Percentiles rank a stretch among this genome's conserved stretches.
These are phyloP conservation scores for Epiblema foenella DNA, from an alignment of 2,888 invertebrate species.

Conservation along the genomic window DNA sequence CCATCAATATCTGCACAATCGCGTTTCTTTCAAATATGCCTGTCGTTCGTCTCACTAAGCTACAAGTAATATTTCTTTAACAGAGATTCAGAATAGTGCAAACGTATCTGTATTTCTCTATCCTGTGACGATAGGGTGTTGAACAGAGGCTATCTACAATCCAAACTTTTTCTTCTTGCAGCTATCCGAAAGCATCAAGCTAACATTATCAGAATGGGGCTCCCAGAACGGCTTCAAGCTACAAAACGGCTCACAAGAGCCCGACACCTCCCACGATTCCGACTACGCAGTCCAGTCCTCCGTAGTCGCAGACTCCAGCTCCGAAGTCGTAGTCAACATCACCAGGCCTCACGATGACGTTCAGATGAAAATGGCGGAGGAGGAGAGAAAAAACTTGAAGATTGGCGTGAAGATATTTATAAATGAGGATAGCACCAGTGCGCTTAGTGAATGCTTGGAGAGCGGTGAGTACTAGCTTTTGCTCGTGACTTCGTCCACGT, in stretches of 20 bases:
- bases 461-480: constrained; percentile 82
- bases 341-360: constrained; percentile 87
- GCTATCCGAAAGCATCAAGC: constrained; percentile 80
- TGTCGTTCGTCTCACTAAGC: too few species aligned
- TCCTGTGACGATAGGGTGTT: too few species aligned
- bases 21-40: too few species aligned
- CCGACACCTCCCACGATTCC: constrained; percentile 60
- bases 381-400: constrained; percentile 90
- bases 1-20: too few species aligned
- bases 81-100: too few species aligned
- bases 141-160: too few species aligned
- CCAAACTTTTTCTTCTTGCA: constrained; percentile 50
- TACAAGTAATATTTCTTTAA: too few species aligned
- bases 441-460: constrained; percentile 89
- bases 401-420: constrained; percentile 95
- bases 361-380: constrained; percentile 86
- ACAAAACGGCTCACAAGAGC: constrained; percentile 65
- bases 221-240: constrained; percentile 60
- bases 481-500: too few species aligned
- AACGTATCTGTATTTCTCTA: too few species aligned
- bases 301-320: constrained; percentile 52
- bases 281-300: constrained; percentile 70
- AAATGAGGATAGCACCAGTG: constrained; percentile 87
- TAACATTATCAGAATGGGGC: constrained; percentile 79
- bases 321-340: constrained; percentile 79